Base-by-base conservation (phyloP, 92 coral and sea anemone genomes). In the Zoanthus solanderi region DNA sequence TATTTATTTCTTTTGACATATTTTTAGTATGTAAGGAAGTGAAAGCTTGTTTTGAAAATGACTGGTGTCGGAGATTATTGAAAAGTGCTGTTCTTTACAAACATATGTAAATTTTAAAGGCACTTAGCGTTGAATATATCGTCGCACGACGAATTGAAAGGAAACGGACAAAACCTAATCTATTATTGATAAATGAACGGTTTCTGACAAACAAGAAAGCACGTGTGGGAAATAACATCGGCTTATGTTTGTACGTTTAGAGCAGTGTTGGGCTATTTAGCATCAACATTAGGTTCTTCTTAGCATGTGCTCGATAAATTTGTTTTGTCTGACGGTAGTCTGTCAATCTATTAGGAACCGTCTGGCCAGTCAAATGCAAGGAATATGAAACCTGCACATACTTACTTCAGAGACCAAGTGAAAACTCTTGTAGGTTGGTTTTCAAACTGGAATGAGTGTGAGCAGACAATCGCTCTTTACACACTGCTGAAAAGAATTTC, bases 361-460 rank as follows among this genome's bases (percentile, higher is more conserved):
- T 79, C 75, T 58, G 77, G 81, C 83, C 84, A 83, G 74, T 79
- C 93, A 86, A 85, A 88, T 58, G 85, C 84, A 75, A 94, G 93
- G 90, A 93, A 84, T 67, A 97, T 97, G 99, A 97, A 94, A 88
- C 99, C 99, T 0, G 99, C 99, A 28, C 92, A 91, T 48, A 93
- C 98, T 57, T 93, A 92, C 48, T 95, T 95, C 78, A 94, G 99
- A 34, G 98, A 92, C 91, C 98, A 97, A 93, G 98, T 97, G 6
- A 91, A 92, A 57, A 88, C 97, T 31, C 68, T 97, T 74, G 98
- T 95, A 31, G 92, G 89, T 78, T 97, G 99, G 99, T 97, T 97
- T 81, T 90, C 93, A 34, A 91, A 92, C 88, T 97, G 99, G 99
- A 97, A 97, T 53, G 99, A 97, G 45, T 97, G 99, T 61, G 99